A percentile compares a stretch with the other conserved stretches of the same genome.
phyloP scores from a whole-genome alignment of 2,888 invertebrate genomes.

The Drosophila diplacantha region DNA sequence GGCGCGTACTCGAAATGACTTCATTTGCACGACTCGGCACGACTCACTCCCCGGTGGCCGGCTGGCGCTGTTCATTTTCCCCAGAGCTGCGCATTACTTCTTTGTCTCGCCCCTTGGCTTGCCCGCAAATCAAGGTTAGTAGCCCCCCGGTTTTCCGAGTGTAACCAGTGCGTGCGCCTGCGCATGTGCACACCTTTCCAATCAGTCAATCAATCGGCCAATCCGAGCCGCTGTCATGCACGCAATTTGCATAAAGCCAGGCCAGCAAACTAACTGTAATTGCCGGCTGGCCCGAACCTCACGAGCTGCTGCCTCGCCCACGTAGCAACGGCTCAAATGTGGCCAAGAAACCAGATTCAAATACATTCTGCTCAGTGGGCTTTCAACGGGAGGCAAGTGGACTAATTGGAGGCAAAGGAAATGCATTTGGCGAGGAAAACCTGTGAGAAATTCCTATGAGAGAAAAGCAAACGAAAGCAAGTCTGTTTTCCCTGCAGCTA shows the following conservation, averaged over 20 bases:
- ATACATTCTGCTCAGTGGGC: constrained; percentile 17
- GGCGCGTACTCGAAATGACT: constrained; percentile 60
- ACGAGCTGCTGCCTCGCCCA: constrained; percentile 27
- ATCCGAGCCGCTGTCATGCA: constrained; percentile 39
- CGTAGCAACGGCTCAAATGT: constrained; percentile 4
- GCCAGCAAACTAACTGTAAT: constrained; percentile 34
- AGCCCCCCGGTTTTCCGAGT: constrained; percentile 13
- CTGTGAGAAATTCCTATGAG: too few relatives aligned
- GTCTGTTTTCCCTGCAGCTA: too few relatives aligned
- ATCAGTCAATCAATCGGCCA: constrained; percentile 44
- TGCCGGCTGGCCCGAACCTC: constrained; percentile 10
- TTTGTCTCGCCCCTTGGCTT: constrained; percentile 36
- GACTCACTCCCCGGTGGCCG: background rate
- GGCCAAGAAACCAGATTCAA: constrained; percentile 3
- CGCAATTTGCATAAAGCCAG: constrained; percentile 57
- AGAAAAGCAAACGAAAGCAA: background rate
- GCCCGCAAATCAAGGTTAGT: constrained; percentile 62
- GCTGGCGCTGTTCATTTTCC: constrained; percentile 20
- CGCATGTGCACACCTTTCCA: constrained; percentile 50
- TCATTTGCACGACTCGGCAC: constrained; percentile 63
- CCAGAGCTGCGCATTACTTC: constrained; percentile 7
- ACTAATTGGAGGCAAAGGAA: background rate
- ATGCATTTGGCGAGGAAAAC: too few relatives aligned
- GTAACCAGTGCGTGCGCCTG: constrained; percentile 18
- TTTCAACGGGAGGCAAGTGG: background rate